A percentile compares a stretch with the other conserved stretches of the same genome.
Conservation (phyloP, 2,113 vertebrate species). For the Pelusios castaneus region DNA sequence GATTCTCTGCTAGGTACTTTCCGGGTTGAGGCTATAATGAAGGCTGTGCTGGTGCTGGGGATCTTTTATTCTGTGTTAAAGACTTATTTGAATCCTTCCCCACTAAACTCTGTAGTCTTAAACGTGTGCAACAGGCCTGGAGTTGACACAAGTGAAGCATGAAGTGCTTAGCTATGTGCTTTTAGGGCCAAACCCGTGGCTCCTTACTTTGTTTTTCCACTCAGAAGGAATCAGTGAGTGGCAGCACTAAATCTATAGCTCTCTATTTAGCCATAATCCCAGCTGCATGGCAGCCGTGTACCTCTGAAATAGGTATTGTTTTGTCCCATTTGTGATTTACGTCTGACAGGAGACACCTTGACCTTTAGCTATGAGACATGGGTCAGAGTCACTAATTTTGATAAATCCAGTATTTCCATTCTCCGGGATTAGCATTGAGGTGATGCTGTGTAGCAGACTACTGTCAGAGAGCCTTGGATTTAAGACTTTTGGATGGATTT, state of each 20-base stretch:
- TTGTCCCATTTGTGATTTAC: neutral
- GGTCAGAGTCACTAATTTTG: neutral
- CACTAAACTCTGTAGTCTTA: neutral
- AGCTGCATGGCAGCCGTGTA: neutral
- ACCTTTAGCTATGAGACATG: neutral
- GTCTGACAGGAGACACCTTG: neutral
- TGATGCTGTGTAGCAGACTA: neutral
- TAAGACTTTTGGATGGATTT: neutral
- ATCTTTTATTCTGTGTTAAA: neutral
- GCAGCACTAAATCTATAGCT: neutral
- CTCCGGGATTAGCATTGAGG: neutral
- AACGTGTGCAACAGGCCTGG: neutral
- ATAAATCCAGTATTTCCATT: neutral
- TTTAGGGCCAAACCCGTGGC: neutral
- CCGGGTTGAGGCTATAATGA: neutral
- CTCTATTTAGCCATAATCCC: neutral
- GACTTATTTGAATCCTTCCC: neutral
- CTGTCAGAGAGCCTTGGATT: neutral
- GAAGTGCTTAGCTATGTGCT: neutral
- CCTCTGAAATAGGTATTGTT: neutral
- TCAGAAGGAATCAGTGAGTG: neutral
- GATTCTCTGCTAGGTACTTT: neutral
- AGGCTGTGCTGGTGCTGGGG: neutral
- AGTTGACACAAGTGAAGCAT: neutral
- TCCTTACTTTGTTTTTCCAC: neutral